phyloP scores from a whole-genome alignment of 2,888 invertebrate genomes.

The Sinodicranocentrus sp. region DNA sequence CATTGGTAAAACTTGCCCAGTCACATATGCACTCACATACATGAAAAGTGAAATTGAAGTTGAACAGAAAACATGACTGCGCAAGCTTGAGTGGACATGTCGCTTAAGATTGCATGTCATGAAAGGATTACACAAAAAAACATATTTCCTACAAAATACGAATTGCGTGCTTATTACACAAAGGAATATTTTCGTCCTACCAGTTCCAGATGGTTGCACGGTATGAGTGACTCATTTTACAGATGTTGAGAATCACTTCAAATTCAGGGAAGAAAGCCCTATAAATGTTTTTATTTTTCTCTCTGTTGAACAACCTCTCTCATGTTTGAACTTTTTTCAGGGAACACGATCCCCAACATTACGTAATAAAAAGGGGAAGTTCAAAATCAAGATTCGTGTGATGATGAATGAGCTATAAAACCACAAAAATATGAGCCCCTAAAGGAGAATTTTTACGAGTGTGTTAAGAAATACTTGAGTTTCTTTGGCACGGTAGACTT shows the following conservation, averaged over 20 bases:
- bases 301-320: no score
- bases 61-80: no score
- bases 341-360: not conserved
- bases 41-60: no score
- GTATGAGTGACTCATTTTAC: not conserved
- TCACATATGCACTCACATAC: no score
- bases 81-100: no score
- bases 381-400: not conserved
- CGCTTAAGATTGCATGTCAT: no score
- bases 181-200: not conserved
- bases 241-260: not conserved
- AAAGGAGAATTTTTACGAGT: no score
- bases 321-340: not conserved
- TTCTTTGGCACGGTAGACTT: no score
- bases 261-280: not conserved
- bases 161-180: not conserved
- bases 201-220: conserved; percentile 7
- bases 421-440: no score
- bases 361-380: not conserved
- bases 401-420: not conserved
- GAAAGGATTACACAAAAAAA: no score
- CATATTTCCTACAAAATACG: not conserved
- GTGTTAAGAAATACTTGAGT: no score
- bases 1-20: no score
- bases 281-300: not conserved